Conservation (phyloP, 2,888 invertebrate species). For the Monoplex corrugatus region DNA sequence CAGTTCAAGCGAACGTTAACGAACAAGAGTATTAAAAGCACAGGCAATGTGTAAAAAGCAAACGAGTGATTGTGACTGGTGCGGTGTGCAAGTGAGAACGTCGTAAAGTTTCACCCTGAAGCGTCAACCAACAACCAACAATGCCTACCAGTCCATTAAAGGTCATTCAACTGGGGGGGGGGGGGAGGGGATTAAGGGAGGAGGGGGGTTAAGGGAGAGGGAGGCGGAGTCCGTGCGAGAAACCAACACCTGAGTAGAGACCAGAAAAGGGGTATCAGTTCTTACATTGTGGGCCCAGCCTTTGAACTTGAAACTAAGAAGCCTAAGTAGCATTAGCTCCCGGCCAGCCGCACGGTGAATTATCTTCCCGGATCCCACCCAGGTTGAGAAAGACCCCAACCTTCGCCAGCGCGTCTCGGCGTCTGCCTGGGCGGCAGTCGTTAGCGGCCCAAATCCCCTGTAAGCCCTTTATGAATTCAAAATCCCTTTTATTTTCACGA, state of each 20-base stretch:
- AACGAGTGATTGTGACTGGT: background rate
- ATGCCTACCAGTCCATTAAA: background rate
- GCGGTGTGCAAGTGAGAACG: background rate
- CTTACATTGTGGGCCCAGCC: constrained; percentile 20
- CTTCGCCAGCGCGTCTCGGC: background rate
- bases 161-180: background rate
- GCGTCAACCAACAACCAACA: no score
- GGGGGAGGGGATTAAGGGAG: background rate
- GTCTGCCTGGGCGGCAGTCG: constrained; percentile 37
- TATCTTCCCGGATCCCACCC: constrained; percentile 30
- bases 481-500: constrained; percentile 17
- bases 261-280: background rate
- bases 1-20: no score
- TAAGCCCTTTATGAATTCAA: constrained; percentile 35
- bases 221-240: background rate
- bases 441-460: constrained; percentile 28
- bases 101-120: background rate
- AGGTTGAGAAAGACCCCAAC: background rate
- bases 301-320: constrained; percentile 40
- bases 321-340: constrained; percentile 38
- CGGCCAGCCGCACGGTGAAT: background rate
- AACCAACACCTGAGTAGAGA: background rate
- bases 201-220: background rate
- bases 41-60: background rate
- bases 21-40: no score